These are phyloP conservation scores for Drosophila pseudoobscura DNA, from an alignment of 1,140 invertebrate genomes.

Conservation along the genomic window DNA sequence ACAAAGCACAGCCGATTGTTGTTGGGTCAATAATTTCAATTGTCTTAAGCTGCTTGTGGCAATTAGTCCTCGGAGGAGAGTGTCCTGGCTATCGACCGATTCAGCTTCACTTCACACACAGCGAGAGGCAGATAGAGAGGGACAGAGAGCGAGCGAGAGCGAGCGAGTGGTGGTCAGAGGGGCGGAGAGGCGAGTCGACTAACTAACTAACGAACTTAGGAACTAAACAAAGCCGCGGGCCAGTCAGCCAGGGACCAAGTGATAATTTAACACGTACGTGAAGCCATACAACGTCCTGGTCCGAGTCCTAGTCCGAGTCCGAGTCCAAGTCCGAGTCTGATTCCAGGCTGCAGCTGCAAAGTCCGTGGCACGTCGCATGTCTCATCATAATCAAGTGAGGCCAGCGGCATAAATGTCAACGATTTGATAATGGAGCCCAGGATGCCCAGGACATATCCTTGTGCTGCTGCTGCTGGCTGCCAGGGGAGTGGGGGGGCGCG, in stretches of 20 bases:
- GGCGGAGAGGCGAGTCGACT: slow-evolving; percentile 28
- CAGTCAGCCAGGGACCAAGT: slow-evolving; percentile 16
- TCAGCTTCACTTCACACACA: slow-evolving; percentile 39
- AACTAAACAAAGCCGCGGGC: slow-evolving; percentile 72
- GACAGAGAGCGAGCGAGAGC: not conserved
- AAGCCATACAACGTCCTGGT: slow-evolving; percentile 8
- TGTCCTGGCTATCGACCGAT: slow-evolving; percentile 50
- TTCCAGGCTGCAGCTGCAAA: no score
- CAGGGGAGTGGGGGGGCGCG: slow-evolving; percentile 20
- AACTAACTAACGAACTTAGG: slow-evolving; percentile 74
- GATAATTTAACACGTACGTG: slow-evolving; percentile 74
- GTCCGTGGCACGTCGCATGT: slow-evolving; percentile 45
- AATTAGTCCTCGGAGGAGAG: slow-evolving; percentile 51
- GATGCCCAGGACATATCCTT: slow-evolving; percentile 16
- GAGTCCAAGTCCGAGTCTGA: slow-evolving; percentile 11
- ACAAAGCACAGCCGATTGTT: slow-evolving; percentile 9
- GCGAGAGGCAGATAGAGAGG: not conserved
- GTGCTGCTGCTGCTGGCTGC: no score
- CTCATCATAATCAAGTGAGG: slow-evolving; percentile 75
- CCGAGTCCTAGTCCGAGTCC: not conserved
- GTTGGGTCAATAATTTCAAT: slow-evolving; percentile 68
- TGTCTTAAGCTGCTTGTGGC: slow-evolving; percentile 73
- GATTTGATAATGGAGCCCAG: slow-evolving; percentile 72
- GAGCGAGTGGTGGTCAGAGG: not conserved
- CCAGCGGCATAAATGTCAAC: slow-evolving; percentile 79